Conservation (phyloP, 2,797 vertebrate species). For the Naso thynnoides region DNA sequence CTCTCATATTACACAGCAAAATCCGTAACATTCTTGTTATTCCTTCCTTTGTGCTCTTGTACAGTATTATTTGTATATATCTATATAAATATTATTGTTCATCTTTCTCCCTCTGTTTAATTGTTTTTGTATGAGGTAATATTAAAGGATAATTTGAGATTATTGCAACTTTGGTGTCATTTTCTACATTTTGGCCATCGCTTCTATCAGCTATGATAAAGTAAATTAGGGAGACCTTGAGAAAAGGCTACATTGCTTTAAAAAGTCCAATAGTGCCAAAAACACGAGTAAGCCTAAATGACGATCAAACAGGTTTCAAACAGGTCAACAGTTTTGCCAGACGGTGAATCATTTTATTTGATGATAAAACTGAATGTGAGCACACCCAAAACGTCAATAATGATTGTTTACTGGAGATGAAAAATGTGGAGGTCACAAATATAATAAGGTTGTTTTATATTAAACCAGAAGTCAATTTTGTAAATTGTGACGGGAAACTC, state of each 20-base stretch:
- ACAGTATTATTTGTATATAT: constrained; percentile 84
- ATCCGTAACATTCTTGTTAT: constrained; percentile 39
- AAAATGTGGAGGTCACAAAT: neutral
- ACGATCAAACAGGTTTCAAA: neutral
- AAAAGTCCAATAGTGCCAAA: neutral
- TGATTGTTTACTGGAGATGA: neutral
- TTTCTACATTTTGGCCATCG: constrained; percentile 2
- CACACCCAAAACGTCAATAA: neutral
- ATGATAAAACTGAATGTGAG: neutral
- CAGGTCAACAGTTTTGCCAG: neutral
- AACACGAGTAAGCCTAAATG: neutral
- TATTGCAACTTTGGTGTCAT: constrained; percentile 21
- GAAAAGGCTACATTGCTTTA: neutral
- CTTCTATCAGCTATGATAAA: neutral
- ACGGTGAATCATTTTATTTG: neutral
- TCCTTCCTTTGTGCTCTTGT: constrained; percentile 72
- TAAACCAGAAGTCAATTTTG: neutral
- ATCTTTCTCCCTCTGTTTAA: constrained; percentile 42
- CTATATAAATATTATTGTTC: constrained; percentile 79
- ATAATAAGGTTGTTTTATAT: no score
- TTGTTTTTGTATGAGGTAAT: constrained; percentile 43
- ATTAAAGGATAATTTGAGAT: constrained; percentile 60
- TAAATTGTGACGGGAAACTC: neutral
- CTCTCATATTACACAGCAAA: constrained; percentile 55
- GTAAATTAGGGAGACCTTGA: no score